Percentiles rank a stretch among this genome's conserved stretches.
Evolutionary conservation across 2,797 vertebrate species (phyloP).

Genomic region (Tokudaia muenninki): DNA sequence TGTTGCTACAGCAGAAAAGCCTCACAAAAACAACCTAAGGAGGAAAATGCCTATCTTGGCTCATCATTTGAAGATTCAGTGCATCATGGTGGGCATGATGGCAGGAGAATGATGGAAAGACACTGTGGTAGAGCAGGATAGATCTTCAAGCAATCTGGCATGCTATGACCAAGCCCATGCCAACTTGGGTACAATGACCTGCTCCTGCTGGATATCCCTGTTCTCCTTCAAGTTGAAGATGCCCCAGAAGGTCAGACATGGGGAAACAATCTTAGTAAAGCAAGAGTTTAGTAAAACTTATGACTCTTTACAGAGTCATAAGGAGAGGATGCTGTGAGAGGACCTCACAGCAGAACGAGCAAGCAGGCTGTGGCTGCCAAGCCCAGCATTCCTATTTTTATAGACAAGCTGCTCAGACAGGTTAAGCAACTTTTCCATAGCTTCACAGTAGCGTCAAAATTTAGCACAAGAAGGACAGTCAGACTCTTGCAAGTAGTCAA

Average conservation of each 20-base stretch:
- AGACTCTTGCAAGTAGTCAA: background rate
- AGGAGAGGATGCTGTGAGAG: too few relatives aligned
- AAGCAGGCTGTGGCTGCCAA: background rate
- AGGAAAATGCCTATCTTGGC: background rate
- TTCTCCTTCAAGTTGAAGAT: background rate
- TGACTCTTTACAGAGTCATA: rapidly evolving
- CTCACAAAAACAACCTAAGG: background rate
- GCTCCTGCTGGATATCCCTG: background rate
- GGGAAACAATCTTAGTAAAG: background rate
- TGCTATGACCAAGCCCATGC: background rate
- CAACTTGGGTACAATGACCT: too few relatives aligned
- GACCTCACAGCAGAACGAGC: background rate
- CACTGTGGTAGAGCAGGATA: background rate
- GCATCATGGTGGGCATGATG: background rate
- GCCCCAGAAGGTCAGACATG: background rate
- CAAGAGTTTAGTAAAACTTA: background rate
- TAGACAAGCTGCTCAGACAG: background rate
- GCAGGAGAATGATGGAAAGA: background rate
- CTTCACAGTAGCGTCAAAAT: background rate
- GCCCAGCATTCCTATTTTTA: background rate
- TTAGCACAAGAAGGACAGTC: background rate
- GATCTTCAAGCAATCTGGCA: background rate
- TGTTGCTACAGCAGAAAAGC: background rate
- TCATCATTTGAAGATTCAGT: background rate
- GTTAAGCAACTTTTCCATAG: background rate